These are phyloP conservation scores for Protodeltote pygarga DNA, from an alignment of 2,888 invertebrate genomes.

Conservation along the genomic window DNA sequence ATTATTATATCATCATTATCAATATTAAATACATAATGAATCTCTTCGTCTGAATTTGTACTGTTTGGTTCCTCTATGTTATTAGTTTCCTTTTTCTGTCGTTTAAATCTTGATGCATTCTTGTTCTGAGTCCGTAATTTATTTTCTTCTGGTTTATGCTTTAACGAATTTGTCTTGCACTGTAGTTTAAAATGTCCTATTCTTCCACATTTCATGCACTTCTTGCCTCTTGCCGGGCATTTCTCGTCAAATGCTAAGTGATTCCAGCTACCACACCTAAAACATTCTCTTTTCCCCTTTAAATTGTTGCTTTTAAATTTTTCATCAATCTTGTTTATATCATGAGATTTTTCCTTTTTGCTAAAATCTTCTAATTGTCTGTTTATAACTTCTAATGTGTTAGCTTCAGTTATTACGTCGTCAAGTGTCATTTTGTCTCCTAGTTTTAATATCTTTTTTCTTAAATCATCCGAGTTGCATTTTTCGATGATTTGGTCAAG, in stretches of 20 bases:
- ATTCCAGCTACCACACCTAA: constrained; percentile 9
- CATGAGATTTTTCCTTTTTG: background rate
- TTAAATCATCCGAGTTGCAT: constrained; percentile 18
- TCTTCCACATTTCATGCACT: constrained; percentile 11
- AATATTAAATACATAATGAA: constrained; percentile 32
- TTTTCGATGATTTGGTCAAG: constrained; percentile 46
- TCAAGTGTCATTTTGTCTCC: constrained; percentile 28
- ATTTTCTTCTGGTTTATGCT: background rate
- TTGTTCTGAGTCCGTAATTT: background rate
- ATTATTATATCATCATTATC: constrained; percentile 15
- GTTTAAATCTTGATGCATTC: background rate
- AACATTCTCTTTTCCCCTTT: background rate
- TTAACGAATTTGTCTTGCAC: constrained; percentile 5
- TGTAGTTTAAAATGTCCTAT: constrained; percentile 12
- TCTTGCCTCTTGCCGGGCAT: constrained; percentile 26
- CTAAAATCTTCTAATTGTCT: constrained; percentile 10
- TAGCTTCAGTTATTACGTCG: constrained; percentile 24
- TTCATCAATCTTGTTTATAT: background rate
- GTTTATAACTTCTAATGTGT: constrained; percentile 14
- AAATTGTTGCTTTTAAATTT: background rate
- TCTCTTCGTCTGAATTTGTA: background rate
- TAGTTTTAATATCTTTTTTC: constrained; percentile 31
- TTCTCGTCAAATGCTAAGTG: constrained; percentile 6
- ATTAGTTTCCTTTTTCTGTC: background rate
- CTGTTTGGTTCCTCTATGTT: background rate